These are phyloP conservation scores for Macrosiphum euphorbiae DNA, from an alignment of 2,888 invertebrate species.

Conservation along the genomic window DNA sequence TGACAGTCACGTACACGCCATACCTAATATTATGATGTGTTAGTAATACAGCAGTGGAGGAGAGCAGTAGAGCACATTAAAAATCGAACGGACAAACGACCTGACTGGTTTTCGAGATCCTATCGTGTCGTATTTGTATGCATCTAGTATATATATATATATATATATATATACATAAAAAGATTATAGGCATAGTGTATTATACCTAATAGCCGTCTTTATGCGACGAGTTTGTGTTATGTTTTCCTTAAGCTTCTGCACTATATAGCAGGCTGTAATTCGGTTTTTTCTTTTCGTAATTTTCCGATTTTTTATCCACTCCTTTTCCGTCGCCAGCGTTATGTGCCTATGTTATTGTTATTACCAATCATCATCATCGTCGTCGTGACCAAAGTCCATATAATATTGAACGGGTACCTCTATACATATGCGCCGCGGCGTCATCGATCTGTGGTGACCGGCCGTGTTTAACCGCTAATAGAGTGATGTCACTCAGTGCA, in stretches of 20 bases:
- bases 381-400: background rate
- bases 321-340: background rate
- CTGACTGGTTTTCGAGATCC: conserved; percentile 4
- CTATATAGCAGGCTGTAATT: background rate
- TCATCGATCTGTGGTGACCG: conserved; percentile 52
- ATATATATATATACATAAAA: background rate
- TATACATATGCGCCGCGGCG: background rate
- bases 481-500: conserved; percentile 22
- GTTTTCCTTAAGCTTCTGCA: background rate
- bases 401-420: background rate
- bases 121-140: background rate
- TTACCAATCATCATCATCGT: background rate
- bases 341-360: background rate
- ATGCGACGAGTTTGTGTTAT: background rate
- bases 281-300: background rate
- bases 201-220: background rate
- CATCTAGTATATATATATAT: background rate
- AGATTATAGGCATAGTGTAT: background rate
- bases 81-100: background rate
- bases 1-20: background rate
- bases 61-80: background rate
- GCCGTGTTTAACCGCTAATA: conserved; percentile 21
- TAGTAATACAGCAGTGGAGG: background rate
- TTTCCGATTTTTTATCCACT: background rate
- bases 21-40: background rate